A percentile compares a stretch with the other conserved stretches of the same genome.
These are phyloP conservation scores for Eulemur macaco DNA, from an alignment of 2,113 vertebrate species.

Conservation along the genomic window DNA sequence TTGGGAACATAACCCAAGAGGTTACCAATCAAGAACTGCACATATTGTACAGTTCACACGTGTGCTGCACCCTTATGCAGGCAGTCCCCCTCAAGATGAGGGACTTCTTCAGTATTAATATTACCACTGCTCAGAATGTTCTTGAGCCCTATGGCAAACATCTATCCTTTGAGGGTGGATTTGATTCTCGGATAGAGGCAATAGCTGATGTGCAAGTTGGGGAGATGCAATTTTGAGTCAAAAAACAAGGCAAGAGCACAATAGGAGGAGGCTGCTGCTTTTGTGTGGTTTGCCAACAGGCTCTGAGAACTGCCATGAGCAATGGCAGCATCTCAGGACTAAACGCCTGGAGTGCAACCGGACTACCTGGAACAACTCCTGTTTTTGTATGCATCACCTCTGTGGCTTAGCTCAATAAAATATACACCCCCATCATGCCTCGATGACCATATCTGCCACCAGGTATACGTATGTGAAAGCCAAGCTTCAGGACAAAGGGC, in stretches of 20 bases:
- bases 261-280: not conserved
- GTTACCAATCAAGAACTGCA: not conserved
- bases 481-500: not conserved
- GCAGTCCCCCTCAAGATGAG: not conserved
- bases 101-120: not conserved
- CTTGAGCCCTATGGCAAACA: rapidly evolving
- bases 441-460: not conserved
- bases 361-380: not conserved
- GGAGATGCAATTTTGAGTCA: not conserved
- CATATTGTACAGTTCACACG: rapidly evolving
- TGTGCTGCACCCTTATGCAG: rapidly evolving
- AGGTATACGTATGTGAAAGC: not conserved
- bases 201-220: not conserved
- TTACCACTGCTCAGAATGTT: not conserved
- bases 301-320: rapidly evolving
- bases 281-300: not conserved
- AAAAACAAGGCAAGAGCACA: rapidly evolving
- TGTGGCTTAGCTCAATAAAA: not conserved
- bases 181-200: not conserved
- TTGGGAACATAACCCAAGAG: rapidly evolving
- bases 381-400: too few relatives aligned
- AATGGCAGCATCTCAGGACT: not conserved
- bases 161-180: not conserved
- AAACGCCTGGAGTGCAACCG: not conserved
- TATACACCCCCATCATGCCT: rapidly evolving